A percentile compares a stretch with the other conserved stretches of the same genome.
Evolutionary conservation across 2,113 vertebrate species (phyloP).

Genomic region (Myrmecobius fasciatus): DNA sequence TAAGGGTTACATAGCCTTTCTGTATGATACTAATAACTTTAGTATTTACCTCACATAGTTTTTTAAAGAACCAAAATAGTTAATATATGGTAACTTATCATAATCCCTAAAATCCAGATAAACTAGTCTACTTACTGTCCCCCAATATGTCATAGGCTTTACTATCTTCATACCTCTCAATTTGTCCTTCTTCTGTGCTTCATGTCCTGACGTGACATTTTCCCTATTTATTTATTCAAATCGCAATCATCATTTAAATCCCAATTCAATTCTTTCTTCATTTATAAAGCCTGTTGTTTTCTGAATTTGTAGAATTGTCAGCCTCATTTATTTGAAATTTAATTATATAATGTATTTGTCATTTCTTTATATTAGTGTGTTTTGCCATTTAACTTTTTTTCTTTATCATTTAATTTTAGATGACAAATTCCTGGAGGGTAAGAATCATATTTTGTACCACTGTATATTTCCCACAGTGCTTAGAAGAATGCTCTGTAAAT

Average conservation of each 20-base stretch:
- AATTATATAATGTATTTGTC: constrained; percentile 11
- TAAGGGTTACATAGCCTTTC: neutral
- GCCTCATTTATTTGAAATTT: constrained; percentile 31
- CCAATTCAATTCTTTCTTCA: neutral
- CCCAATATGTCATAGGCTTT: neutral
- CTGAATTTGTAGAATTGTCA: constrained; percentile 6
- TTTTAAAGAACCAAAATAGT: neutral
- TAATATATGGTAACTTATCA: neutral
- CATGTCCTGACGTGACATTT: neutral
- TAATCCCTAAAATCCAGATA: neutral
- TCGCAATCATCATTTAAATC: neutral
- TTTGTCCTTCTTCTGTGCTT: neutral
- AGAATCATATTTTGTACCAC: constrained; percentile 1
- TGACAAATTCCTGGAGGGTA: constrained; percentile 35
- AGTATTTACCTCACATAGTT: neutral
- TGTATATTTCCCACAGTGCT: neutral
- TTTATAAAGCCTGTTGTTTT: neutral
- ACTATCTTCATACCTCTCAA: neutral
- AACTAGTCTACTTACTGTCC: neutral
- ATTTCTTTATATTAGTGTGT: constrained; percentile 38
- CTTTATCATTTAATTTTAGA: constrained; percentile 36
- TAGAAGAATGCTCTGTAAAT: neutral
- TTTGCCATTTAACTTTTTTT: constrained; percentile 34
- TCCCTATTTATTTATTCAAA: neutral
- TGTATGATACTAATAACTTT: neutral